phyloP scores from a whole-genome alignment of 2,888 invertebrate species.

The Papilio gigon region DNA sequence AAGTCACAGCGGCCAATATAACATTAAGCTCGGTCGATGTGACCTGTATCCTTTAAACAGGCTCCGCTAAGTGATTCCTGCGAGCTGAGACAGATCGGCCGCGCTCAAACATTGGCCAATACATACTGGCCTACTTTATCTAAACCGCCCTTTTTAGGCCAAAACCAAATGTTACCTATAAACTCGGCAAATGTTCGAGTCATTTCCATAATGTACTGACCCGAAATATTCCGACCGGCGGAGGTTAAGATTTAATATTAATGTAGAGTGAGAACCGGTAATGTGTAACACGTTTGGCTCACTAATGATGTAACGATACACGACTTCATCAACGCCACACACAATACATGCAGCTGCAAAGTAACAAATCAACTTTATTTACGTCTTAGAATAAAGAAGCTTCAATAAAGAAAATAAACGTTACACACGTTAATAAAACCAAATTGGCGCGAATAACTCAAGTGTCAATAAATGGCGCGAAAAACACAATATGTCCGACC shows the following conservation, averaged over 20 bases:
- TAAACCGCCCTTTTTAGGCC: constrained; percentile 25
- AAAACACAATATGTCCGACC: constrained; percentile 51
- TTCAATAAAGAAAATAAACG: constrained; percentile 40
- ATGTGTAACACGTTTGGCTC: neutral
- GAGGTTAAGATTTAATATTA: constrained; percentile 10
- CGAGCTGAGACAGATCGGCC: constrained; percentile 44
- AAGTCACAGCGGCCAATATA: neutral
- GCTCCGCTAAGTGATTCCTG: constrained; percentile 43
- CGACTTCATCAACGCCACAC: too few species aligned
- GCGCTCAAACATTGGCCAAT: constrained; percentile 47
- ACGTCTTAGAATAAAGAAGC: constrained; percentile 22
- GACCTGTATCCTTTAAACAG: constrained; percentile 22
- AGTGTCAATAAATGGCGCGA: constrained; percentile 44
- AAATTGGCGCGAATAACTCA: constrained; percentile 43
- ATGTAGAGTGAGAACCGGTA: neutral
- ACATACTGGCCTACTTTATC: constrained; percentile 43
- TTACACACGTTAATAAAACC: constrained; percentile 38
- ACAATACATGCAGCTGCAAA: neutral
- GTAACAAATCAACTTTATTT: neutral
- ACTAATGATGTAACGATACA: neutral
- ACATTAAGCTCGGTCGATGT: neutral
- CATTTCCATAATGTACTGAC: constrained; percentile 30
- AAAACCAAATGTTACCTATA: constrained; percentile 13
- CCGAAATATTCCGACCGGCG: constrained; percentile 3
- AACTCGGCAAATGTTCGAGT: constrained; percentile 1